Base-by-base conservation (phyloP, 2,888 invertebrate species). In the Mythimna ferrago region DNA sequence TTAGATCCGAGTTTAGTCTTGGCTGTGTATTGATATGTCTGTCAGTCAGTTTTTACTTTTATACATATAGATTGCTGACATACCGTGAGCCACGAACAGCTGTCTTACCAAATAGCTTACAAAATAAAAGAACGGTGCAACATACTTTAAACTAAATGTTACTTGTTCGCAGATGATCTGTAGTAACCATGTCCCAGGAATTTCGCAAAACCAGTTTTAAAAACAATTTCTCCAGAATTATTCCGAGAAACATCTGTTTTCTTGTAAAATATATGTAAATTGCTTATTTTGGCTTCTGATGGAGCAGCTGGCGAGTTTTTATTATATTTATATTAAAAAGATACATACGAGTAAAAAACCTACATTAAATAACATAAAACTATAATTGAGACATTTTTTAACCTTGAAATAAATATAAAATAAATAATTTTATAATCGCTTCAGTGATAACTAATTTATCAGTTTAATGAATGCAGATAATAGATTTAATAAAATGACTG, bases 101-200 rank as follows among this genome's bases (percentile, higher is more conserved):
- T 84, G 85, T 32, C 16, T 6, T 38, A 10, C 44, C 26, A 65
- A 73, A 78, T 74, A 64, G 61, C 26, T 57, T 14, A 54, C 41
- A 58, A 48, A 69, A 58, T 26, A 57, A 62, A 62, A 60, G 2
- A 62, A 73, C 71, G 48, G 63, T 48, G 58, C 51, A 41, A 64
- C 66, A 66, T n/a, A 72, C 71, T 66, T 38, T 56, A 53, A 38
- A 53, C 54, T 84, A 82, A 89, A 88, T 87, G 84, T 81, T 85
- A 87, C 83, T 88, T 85, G 88, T 38, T 19, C 56, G 76, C 86
- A 88, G 83, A 89, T 83, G 84, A 76, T 79, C 21, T 44, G 26
- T 57, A 16, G 35, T 79, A 38, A 19, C 10, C 51, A 60, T 51
- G 69, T 66, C 4, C 10, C 64, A 56, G 44, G 51, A 63, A 74